Conservation (phyloP, 1,140 invertebrate species). For the Bombyx mandarina region DNA sequence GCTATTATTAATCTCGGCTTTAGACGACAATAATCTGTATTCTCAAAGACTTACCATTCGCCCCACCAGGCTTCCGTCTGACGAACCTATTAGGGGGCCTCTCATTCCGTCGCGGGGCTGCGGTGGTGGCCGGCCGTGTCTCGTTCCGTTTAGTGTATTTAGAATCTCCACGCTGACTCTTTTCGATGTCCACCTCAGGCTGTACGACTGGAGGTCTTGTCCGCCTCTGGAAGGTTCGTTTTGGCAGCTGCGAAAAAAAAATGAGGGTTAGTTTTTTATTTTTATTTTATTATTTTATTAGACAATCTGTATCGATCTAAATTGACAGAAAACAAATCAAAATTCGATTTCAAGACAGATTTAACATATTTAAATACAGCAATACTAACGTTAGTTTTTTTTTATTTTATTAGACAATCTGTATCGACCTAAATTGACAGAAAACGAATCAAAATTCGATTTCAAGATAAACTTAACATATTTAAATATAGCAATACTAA, state of each 20-base stretch:
- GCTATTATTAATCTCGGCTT: too few species aligned
- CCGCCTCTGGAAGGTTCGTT: slow-evolving; percentile 43
- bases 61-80: slow-evolving; percentile 45
- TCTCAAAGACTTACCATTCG: slow-evolving; percentile 44
- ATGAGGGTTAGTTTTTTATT: slow-evolving; percentile 34
- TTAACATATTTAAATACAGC: too few species aligned
- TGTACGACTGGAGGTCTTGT: slow-evolving; percentile 41
- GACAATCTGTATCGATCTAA: too few species aligned
- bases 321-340: too few species aligned
- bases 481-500: too few species aligned
- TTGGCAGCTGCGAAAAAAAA: slow-evolving; percentile 37
- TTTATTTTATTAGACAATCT: too few species aligned
- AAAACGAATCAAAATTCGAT: too few species aligned
- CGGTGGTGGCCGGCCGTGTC: slow-evolving; percentile 32
- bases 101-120: slow-evolving; percentile 39
- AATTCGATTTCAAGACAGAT: too few species aligned
- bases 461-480: too few species aligned
- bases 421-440: too few species aligned
- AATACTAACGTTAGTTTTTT: too few species aligned
- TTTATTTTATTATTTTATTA: neutral
- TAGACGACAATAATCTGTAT: too few species aligned
- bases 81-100: slow-evolving; percentile 38
- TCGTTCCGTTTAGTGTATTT: slow-evolving; percentile 53
- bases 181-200: slow-evolving; percentile 33
- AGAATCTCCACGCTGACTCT: slow-evolving; percentile 31